Evolutionary conservation across 1,140 invertebrate species (phyloP), one percentile per base, ranked within the genome.

Genomic region (Nephotettix cincticeps): DNA sequence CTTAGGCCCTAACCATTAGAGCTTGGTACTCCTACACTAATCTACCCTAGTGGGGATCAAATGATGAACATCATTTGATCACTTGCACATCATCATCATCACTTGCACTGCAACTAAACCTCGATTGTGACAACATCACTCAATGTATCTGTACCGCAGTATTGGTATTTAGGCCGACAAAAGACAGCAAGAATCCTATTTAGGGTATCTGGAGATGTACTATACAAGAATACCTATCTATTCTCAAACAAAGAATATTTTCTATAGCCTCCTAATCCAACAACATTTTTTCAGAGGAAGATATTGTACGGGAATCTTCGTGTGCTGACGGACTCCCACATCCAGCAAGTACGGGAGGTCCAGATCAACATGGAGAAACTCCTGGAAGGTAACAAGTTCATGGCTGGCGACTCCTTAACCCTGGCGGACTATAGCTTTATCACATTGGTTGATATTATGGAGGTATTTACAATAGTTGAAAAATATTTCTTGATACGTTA

Each of bases 341-440:
- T 51, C 4, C 47, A 51, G 14, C 47, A 21, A 51, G 47, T 51
- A 21, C 14, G 47, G 21, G 47, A 51, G 47, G 21, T 51, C n/a
- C 47, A 51, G 21, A 51, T 51, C 14, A 51, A 51, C 47, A 25
- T 68, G 40, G 71, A 72, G 63, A 72, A 72, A 58, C 54, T 72
- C n/a, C 27, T 72, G 66, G 29, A 54, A 17, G 66, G 32, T 23
- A 68, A 40, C 17, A 43, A 68, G 54, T 72, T 47, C 51, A 67
- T 72, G 28, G 30, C 43, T 29, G 71, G 71, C 25, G 64, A 72
- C 28, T 47, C 13, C 17, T 19, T 64, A 17, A 71, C 54, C 27
- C 36, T 71, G 13, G 69, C 69, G n/a, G 69, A 71, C 58, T 71
- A 51, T n/a, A 51, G 47, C 21, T 51, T 19, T n/a, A 51, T 51